Percentiles rank a stretch among this genome's conserved stretches.
These are phyloP conservation scores for Pteropus alecto DNA, from an alignment of 2,113 vertebrate species.

Conservation along the genomic window DNA sequence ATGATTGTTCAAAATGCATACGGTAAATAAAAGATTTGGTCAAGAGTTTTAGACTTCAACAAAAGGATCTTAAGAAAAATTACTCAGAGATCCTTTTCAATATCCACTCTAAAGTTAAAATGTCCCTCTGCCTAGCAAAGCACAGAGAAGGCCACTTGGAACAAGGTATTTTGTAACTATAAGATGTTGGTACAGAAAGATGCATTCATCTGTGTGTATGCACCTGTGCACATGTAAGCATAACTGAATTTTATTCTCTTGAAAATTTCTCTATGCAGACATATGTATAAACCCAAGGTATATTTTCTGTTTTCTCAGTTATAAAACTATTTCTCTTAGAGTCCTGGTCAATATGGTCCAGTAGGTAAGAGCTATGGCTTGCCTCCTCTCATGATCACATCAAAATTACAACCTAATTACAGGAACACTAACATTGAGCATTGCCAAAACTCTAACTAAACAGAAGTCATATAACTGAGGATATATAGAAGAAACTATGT, in stretches of 20 bases:
- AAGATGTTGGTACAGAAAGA: neutral
- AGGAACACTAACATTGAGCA: no score
- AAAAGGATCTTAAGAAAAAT: neutral
- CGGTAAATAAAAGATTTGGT: neutral
- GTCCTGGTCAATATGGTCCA: no score
- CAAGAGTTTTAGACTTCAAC: neutral
- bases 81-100: neutral
- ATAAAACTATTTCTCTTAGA: neutral
- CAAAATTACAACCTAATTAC: no score
- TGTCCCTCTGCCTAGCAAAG: neutral
- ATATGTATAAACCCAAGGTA: neutral
- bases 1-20: neutral
- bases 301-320: neutral
- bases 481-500: no score
- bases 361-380: no score
- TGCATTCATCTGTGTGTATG: fast-evolving
- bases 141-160: neutral
- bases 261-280: neutral
- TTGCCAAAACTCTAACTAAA: no score
- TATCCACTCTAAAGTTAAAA: neutral
- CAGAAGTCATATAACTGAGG: no score
- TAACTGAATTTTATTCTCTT: neutral
- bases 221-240: neutral
- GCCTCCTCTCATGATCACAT: no score
- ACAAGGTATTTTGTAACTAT: neutral